Evolutionary conservation across 2,113 vertebrate species (phyloP).

Genomic region (Sarotherodon lohbergeri): DNA sequence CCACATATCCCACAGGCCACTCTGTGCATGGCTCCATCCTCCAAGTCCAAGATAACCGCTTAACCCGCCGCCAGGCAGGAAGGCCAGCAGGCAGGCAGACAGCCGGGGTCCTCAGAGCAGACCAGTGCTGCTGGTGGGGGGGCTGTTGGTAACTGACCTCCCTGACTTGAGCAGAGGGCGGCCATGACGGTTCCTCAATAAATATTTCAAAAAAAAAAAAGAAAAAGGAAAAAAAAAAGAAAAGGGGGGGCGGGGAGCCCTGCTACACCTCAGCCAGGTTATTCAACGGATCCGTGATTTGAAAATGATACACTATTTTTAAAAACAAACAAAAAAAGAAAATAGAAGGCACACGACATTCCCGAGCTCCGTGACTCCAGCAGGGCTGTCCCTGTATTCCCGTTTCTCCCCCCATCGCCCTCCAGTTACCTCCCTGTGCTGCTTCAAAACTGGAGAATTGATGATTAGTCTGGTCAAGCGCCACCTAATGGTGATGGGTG

Average conservation of each 20-base stretch:
- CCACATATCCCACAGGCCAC: conserved; percentile 61
- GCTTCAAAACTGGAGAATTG: conserved; percentile 44
- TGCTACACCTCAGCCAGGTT: conserved; percentile 42
- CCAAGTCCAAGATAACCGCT: conserved; percentile 62
- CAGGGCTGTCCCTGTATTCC: conserved; percentile 14
- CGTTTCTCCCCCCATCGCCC: not conserved
- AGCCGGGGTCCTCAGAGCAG: conserved; percentile 30
- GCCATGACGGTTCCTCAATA: conserved; percentile 62
- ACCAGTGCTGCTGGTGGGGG: conserved; percentile 41
- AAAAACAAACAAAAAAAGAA: conserved; percentile 19
- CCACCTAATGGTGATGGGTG: conserved; percentile 42
- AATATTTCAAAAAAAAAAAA: not conserved
- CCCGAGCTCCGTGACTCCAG: conserved; percentile 68
- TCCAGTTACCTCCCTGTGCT: conserved; percentile 43
- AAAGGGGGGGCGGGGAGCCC: not conserved
- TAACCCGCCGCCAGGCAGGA: conserved; percentile 35
- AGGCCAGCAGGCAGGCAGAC: conserved; percentile 64
- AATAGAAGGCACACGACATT: conserved; percentile 75
- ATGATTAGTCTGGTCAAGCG: conserved; percentile 15
- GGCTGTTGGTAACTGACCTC: conserved; percentile 36
- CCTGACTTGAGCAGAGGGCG: conserved; percentile 73
- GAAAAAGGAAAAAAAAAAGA: not conserved
- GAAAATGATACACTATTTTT: conserved; percentile 51
- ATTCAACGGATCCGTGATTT: conserved; percentile 46
- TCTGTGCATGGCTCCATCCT: conserved; percentile 70